Evolutionary conservation across 2,113 vertebrate genomes (phyloP).

Genomic region (Arvicanthis niloticus): DNA sequence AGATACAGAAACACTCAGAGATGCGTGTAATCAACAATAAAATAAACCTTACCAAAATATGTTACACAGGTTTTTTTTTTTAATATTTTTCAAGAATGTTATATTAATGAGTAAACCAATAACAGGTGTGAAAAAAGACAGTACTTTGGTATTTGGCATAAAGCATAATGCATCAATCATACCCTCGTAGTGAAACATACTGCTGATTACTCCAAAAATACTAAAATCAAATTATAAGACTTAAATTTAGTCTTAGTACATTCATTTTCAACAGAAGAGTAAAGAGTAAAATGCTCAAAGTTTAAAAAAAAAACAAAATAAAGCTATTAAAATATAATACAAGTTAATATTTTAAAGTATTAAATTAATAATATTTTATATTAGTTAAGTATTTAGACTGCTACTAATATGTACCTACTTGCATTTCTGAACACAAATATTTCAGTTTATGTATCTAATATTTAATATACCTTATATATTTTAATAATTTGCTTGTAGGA

Average conservation of each 20-base stretch:
- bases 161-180: neutral
- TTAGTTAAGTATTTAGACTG: neutral
- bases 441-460: neutral
- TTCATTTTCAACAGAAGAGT: neutral
- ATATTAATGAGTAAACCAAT: neutral
- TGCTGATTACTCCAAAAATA: neutral
- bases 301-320: neutral
- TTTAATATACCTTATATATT: constrained; percentile 5
- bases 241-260: neutral
- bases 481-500: neutral
- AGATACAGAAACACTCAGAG: neutral
- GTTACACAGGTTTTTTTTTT: neutral
- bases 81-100: neutral
- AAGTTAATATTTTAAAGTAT: neutral
- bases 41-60: neutral
- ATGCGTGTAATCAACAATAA: neutral
- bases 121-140: neutral
- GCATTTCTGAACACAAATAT: neutral
- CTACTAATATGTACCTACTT: neutral
- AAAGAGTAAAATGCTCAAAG: neutral
- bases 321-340: neutral
- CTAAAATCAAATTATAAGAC: neutral
- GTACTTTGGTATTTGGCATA: neutral
- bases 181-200: neutral
- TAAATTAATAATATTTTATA: too few species aligned